Base-by-base conservation (phyloP, 2,888 invertebrate species). In the Chaetogeoica ovagalla region DNA sequence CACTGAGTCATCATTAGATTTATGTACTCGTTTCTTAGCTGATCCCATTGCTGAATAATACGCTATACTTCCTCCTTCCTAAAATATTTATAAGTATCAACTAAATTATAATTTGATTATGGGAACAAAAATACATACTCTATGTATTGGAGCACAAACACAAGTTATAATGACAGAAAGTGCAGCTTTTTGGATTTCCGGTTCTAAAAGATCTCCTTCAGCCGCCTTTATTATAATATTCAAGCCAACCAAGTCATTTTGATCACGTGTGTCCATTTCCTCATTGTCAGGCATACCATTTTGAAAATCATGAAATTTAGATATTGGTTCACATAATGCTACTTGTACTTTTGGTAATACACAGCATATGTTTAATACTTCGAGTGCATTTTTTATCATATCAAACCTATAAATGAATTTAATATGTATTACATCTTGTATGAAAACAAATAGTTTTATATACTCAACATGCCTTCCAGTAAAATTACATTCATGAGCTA, bases 131-230 rank as follows among this genome's bases (percentile, higher is more conserved):
- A 19, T 68, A 30, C 89, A 87, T 86, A 94, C 94, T 86, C 94
- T 89, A 83, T 92, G 91, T 17, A 94, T 91, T 0, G 97, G 97
- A 3, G 95, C 95, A 87, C 96, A 97, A 1, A 97, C 95, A 86
- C 96, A 97, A 87, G 97, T 97, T 75, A 96, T 94, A 81, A 98
- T 90, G 30, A 96, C 94, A 83, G 93, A 91, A 2, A 98, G 88
- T 0, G 98, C 97, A 0, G 96, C 92, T 84, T 94, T 93, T 86
- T 97, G 94, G 0, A 97, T 95, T 84, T 97, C 97, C 0, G 96
- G 91, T 85, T 97, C 97, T 2, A 92, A 91, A 0, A 95, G 92
- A 86, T 97, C 96, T 0, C 96, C 96, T 85, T 97, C 96, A 0
- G 96, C 95, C 37, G 96, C 93, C 19, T 89, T 92, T 70, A 96